Conservation (phyloP, 2,113 vertebrate species). For the Indicator maculatus region DNA sequence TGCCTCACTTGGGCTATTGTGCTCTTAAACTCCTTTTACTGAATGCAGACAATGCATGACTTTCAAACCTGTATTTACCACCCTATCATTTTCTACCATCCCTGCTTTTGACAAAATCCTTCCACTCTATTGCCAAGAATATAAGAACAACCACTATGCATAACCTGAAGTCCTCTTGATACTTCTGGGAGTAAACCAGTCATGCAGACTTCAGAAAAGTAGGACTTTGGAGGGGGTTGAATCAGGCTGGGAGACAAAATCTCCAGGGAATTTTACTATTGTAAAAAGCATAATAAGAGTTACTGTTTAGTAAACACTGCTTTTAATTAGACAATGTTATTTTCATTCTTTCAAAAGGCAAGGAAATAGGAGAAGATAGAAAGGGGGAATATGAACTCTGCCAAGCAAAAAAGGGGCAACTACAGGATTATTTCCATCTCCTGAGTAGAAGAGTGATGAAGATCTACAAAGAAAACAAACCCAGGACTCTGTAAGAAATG, state of each 20-base stretch:
- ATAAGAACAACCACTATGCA: neutral
- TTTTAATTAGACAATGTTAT: slow-evolving; percentile 13
- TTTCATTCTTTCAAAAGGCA: slow-evolving; percentile 28
- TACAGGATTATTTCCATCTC: slow-evolving; percentile 53
- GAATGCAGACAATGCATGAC: neutral
- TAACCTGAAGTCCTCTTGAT: neutral
- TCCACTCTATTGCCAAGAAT: neutral
- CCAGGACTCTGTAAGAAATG: neutral
- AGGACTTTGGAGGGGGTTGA: neutral
- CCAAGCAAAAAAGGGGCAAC: slow-evolving; percentile 41
- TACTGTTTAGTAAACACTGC: neutral
- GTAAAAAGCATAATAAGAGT: neutral
- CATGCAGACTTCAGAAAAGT: neutral
- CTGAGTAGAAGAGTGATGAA: neutral
- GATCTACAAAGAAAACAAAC: neutral
- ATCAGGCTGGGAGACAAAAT: neutral
- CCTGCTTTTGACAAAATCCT: neutral
- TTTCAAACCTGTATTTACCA: neutral
- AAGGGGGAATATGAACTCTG: neutral
- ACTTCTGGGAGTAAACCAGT: neutral
- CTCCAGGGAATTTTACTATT: neutral
- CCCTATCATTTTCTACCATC: neutral
- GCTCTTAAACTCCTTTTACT: neutral
- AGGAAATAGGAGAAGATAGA: neutral
- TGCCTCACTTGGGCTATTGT: neutral